Conservation (phyloP, 92 coral and sea anemone species). For the Epizoanthus stellaris region DNA sequence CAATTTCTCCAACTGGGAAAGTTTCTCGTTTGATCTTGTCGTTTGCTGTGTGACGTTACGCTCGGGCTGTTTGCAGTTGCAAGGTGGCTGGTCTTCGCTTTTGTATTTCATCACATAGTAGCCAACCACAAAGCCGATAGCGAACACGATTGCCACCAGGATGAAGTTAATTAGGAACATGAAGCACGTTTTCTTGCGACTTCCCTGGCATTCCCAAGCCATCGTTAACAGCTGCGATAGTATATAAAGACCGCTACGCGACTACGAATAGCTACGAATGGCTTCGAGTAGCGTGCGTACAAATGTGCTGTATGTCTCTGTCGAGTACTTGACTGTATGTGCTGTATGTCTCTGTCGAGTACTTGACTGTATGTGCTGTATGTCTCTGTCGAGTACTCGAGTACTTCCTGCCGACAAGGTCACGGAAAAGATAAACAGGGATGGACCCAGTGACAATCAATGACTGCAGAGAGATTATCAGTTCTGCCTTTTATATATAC, state of each 20-base stretch:
- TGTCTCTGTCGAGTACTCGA: too few relatives aligned
- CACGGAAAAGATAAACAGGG: too few relatives aligned
- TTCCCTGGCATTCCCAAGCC: constrained; percentile 39
- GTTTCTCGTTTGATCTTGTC: constrained; percentile 2
- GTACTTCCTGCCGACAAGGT: not conserved
- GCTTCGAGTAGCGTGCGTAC: not conserved
- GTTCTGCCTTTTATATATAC: too few relatives aligned
- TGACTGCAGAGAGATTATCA: too few relatives aligned
- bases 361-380: not conserved
- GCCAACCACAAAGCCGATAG: constrained; percentile 38
- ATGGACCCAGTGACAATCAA: too few relatives aligned
- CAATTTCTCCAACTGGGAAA: not conserved
- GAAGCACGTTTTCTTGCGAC: constrained; percentile 14
- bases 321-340: not conserved
- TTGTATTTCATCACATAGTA: constrained; percentile 41
- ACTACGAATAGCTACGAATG: too few relatives aligned
- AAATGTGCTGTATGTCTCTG: not conserved
- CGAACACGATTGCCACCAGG: constrained; percentile 30
- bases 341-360: too few relatives aligned
- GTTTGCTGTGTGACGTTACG: constrained; percentile 18
- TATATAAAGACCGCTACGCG: not conserved
- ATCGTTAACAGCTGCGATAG: not conserved
- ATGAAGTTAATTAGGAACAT: constrained; percentile 25
- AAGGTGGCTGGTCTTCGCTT: constrained; percentile 5
- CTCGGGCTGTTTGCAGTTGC: constrained; percentile 15